A percentile compares a stretch with the other conserved stretches of the same genome.
Evolutionary conservation across 2,888 invertebrate genomes (phyloP).

Genomic region (Polymixis lichenea): DNA sequence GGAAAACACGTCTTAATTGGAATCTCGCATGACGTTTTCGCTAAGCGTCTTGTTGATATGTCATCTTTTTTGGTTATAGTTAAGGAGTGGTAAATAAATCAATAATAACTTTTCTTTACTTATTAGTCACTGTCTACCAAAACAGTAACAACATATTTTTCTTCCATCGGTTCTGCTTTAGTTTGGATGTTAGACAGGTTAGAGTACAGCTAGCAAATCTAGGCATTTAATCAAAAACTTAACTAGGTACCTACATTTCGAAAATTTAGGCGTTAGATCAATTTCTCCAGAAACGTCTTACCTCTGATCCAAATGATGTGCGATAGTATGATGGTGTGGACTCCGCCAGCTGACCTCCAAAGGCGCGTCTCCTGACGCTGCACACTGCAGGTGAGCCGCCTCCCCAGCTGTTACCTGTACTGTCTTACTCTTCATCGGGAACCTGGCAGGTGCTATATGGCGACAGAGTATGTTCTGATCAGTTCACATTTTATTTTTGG

Average conservation of each 20-base stretch:
- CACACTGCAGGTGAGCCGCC: slow-evolving; percentile 96
- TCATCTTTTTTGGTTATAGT: background rate
- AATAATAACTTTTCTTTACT: background rate
- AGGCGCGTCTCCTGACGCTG: slow-evolving; percentile 96
- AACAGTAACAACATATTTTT: background rate
- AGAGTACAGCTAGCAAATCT: too few relatives aligned
- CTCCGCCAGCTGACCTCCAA: slow-evolving; percentile 96
- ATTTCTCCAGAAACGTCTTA: too few relatives aligned
- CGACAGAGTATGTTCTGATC: background rate
- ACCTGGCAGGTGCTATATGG: slow-evolving; percentile 95
- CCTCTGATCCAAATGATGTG: slow-evolving; percentile 93
- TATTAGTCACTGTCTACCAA: background rate
- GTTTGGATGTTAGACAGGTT: too few relatives aligned
- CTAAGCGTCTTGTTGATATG: background rate
- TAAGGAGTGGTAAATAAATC: background rate
- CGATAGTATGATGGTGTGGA: slow-evolving; percentile 92
- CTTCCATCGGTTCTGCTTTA: too few relatives aligned
- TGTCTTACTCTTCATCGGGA: slow-evolving; percentile 95
- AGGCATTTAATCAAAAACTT: too few relatives aligned
- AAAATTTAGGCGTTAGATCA: too few relatives aligned
- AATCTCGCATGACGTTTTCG: background rate
- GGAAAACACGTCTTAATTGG: slow-evolving; percentile 42
- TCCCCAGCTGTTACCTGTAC: slow-evolving; percentile 95
- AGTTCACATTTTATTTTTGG: background rate
- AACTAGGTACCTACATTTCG: too few relatives aligned